phyloP scores from a whole-genome alignment of 2,113 vertebrate species.

The Muntiacus reevesi region DNA sequence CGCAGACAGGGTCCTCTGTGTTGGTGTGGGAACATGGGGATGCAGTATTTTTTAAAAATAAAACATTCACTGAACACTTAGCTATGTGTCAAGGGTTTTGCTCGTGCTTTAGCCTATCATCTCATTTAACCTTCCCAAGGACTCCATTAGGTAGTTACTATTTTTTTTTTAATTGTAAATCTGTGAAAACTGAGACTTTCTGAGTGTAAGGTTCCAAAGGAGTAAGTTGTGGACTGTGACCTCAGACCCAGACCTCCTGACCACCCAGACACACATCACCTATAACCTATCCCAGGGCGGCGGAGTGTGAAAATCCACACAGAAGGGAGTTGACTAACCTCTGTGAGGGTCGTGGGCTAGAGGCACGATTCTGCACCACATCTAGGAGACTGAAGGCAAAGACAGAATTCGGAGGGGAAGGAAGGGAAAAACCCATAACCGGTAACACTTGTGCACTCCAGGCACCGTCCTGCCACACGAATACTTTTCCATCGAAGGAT shows the following conservation, averaged over 20 bases:
- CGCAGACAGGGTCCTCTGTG: no score
- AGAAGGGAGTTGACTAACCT: background rate
- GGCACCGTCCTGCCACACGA: background rate
- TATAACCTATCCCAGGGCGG: background rate
- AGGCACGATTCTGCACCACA: background rate
- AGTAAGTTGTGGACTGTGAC: background rate
- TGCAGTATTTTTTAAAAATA: background rate
- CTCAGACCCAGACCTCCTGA: background rate
- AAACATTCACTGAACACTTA: background rate
- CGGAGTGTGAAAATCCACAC: background rate
- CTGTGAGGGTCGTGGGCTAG: background rate
- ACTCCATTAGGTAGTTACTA: background rate
- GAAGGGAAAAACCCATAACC: background rate
- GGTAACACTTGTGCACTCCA: background rate
- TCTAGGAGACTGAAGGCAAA: background rate
- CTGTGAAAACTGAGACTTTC: background rate
- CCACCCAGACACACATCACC: no score
- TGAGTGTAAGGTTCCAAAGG: background rate
- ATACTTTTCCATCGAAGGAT: accelerated
- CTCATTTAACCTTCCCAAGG: background rate
- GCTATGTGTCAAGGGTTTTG: background rate
- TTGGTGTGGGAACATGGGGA: background rate
- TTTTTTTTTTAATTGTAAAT: background rate
- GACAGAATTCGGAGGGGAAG: accelerated
- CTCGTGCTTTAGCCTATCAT: background rate